Evolutionary conservation across 2,888 invertebrate species (phyloP).

Genomic region (Corythucha ciliata): DNA sequence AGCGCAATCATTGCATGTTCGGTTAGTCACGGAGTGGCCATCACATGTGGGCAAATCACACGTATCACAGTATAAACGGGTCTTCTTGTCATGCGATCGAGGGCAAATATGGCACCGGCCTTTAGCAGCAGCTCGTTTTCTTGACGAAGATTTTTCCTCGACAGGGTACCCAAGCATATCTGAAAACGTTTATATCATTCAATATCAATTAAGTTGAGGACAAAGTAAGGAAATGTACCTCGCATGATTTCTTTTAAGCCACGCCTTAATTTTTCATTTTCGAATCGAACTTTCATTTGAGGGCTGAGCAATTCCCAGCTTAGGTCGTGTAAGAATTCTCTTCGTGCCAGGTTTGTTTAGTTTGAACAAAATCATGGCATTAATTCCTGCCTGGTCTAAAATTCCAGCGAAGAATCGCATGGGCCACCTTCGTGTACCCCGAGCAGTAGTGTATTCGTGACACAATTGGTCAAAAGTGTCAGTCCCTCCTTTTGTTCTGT

Average conservation of each 20-base stretch:
- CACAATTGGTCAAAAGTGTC: constrained; percentile 36
- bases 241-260: constrained; percentile 3
- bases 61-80: too few species aligned
- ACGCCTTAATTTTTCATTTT: background rate
- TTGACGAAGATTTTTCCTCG: too few species aligned
- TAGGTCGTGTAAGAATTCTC: constrained; percentile 17
- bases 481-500: constrained; percentile 36
- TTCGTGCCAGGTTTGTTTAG: constrained; percentile 10
- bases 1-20: too few species aligned
- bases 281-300: background rate
- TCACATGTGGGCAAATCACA: too few species aligned
- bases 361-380: constrained; percentile 19
- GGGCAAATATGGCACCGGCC: too few species aligned
- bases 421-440: constrained; percentile 35
- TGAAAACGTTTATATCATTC: too few species aligned
- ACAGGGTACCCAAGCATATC: too few species aligned
- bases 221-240: too few species aligned
- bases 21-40: too few species aligned
- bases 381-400: constrained; percentile 23
- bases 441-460: constrained; percentile 30
- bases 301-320: constrained; percentile 10
- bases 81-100: too few species aligned
- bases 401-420: constrained; percentile 30
- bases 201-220: too few species aligned
- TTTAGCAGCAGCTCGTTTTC: too few species aligned